Evolutionary conservation across 2,113 vertebrate genomes (phyloP), one percentile per base, ranked within the genome.

Genomic region (Dolichallabes microphthalmus): DNA sequence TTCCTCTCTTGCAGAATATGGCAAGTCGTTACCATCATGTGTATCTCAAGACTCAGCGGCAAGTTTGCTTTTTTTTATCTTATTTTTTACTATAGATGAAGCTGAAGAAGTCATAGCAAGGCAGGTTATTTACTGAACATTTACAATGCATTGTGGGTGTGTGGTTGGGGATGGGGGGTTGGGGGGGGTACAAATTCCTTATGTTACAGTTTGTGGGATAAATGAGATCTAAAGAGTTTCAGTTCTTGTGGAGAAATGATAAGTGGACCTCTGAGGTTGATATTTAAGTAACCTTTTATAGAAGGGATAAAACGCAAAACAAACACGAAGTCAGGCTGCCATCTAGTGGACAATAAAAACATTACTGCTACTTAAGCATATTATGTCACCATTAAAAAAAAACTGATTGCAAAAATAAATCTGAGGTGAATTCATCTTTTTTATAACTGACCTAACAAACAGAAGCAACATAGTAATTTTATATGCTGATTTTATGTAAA

Each of bases 21-120:
- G 79, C 73, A 30, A 68, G 71, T 25, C 61, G 82, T 45, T 45
- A 8, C 45, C 45, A 45, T 45, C 25, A 85, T 81, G 58, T 52
- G 84, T 30, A 84, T 64, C 25, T 87, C 82, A 79, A 69, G 22
- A 32, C 82, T 45, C 0, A 45, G 45, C 45, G 8, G 5, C 39
- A 45, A 45, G 39, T 45, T 45, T 39, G 2, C 4, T 39, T 3
- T 39, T 39, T 3, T 39, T 39, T 3, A 2, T 35, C 2, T 35
- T 35, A 20, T 81, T 86, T 71, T 88, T 80, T 25, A 80, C 45
- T 22, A 84, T 80, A 75, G 87, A 85, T 75, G n/a, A 83, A 86
- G 61, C 53, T 85, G 30, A 89, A 82, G 82, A 87, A 58, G 50
- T 68, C 79, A 55, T 89, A 82, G 32, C n/a, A 68, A 63, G 68